These are phyloP conservation scores for Drosophila santomea DNA, from an alignment of 1,140 invertebrate genomes.

Conservation along the genomic window DNA sequence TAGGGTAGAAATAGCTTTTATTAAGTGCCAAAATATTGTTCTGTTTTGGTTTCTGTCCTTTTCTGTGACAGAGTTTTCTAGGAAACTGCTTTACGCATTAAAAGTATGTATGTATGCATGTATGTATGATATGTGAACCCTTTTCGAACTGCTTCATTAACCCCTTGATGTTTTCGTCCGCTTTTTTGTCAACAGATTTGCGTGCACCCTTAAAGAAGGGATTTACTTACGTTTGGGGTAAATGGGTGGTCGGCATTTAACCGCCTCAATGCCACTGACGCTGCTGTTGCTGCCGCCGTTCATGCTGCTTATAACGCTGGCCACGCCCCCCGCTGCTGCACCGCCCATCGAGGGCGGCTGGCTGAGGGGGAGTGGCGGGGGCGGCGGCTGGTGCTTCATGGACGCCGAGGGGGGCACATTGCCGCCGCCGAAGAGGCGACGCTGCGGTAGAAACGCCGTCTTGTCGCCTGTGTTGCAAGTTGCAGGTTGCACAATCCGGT, in stretches of 20 bases:
- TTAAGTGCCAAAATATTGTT: no score
- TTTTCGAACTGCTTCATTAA: not conserved
- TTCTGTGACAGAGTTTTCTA: no score
- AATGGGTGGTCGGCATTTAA: conserved; percentile 57
- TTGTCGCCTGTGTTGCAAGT: conserved; percentile 50
- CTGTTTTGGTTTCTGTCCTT: no score
- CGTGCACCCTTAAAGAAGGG: conserved; percentile 1
- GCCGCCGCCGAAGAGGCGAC: conserved; percentile 69
- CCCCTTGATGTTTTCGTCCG: not conserved
- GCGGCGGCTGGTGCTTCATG: conserved; percentile 65
- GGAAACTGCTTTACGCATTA: no score
- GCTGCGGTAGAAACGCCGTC: conserved; percentile 75
- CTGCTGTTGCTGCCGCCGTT: conserved; percentile 29
- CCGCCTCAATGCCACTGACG: conserved; percentile 41
- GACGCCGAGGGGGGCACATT: conserved; percentile 41
- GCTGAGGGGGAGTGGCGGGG: conserved; percentile 53
- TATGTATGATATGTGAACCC: not conserved
- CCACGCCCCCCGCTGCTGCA: conserved; percentile 32
- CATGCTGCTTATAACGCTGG: conserved; percentile 53
- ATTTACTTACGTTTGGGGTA: conserved; percentile 74
- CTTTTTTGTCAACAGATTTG: not conserved
- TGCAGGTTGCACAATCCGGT: conserved; percentile 6
- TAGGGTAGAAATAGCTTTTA: no score
- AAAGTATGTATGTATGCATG: no score
- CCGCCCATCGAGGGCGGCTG: conserved; percentile 47